These are phyloP conservation scores for Semotilus atromaculatus DNA, from an alignment of 2,797 vertebrate genomes.

Conservation along the genomic window DNA sequence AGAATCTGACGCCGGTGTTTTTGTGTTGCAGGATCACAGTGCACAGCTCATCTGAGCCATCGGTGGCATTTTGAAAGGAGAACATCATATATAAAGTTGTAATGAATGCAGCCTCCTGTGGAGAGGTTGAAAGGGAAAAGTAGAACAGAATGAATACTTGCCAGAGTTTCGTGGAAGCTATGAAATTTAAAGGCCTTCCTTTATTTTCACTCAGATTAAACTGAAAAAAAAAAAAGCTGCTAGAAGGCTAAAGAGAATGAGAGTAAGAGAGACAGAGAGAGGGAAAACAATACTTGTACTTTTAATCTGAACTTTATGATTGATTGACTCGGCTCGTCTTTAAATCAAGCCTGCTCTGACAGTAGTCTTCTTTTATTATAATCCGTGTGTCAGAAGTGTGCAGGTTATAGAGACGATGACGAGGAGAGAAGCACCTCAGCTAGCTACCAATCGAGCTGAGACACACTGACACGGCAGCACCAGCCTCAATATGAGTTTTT, in stretches of 20 bases:
- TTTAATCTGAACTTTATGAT: constrained; percentile 78
- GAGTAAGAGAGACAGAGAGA: constrained; percentile 56
- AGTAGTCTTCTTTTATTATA: constrained; percentile 77
- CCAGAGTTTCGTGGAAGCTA: constrained; percentile 80
- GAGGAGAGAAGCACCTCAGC: constrained; percentile 56
- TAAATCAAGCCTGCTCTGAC: constrained; percentile 73
- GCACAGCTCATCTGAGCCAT: constrained; percentile 86
- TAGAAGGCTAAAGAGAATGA: constrained; percentile 32
- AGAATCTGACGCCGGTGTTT: constrained; percentile 81
- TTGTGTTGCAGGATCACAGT: constrained; percentile 82
- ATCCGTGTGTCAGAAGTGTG: constrained; percentile 70
- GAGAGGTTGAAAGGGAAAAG: constrained; percentile 83
- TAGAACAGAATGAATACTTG: constrained; percentile 80
- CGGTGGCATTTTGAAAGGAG: constrained; percentile 86
- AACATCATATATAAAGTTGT: constrained; percentile 87
- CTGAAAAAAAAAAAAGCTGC: constrained; percentile 58
- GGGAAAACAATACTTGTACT: constrained; percentile 65
- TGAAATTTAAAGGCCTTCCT: constrained; percentile 82
- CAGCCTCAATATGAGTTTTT: constrained; percentile 70
- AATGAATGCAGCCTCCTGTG: constrained; percentile 80
- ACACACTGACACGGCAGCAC: constrained; percentile 54
- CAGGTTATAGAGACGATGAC: constrained; percentile 55
- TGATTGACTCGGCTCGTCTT: constrained; percentile 72
- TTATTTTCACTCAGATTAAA: constrained; percentile 86
- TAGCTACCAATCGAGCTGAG: constrained; percentile 68